Percentiles rank a stretch among this genome's conserved stretches.
These are phyloP conservation scores for Lethenteron reissneri DNA, from an alignment of 2,113 vertebrate species.

Conservation along the genomic window DNA sequence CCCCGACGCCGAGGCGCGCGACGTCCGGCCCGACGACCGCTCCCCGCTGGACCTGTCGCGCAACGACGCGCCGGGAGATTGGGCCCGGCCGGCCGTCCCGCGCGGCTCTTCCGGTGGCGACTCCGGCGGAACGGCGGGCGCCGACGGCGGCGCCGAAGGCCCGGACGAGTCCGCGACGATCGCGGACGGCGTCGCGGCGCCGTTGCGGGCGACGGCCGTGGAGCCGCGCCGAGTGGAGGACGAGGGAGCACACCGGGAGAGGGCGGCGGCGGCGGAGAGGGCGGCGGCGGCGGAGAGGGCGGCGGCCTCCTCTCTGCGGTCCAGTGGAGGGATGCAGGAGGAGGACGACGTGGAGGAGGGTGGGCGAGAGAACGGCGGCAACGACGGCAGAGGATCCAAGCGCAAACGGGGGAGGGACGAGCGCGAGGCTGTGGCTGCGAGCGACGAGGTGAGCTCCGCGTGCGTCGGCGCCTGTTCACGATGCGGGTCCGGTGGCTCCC, in stretches of 20 bases:
- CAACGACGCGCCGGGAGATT: not conserved
- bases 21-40: not conserved
- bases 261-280: not conserved
- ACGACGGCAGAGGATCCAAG: slow-evolving; percentile 8
- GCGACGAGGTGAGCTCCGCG: not conserved
- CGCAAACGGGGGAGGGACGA: slow-evolving; percentile 13
- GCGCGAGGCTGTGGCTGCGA: not conserved
- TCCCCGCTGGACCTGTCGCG: not conserved
- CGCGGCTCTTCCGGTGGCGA: slow-evolving; percentile 18
- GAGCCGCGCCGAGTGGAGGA: slow-evolving; percentile 11
- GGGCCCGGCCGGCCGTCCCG: slow-evolving; percentile 10
- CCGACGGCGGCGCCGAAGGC: slow-evolving; percentile 17
- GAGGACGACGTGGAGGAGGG: slow-evolving; percentile 10
- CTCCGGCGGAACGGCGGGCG: slow-evolving; percentile 25
- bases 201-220: slow-evolving; percentile 10
- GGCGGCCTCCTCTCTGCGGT: not conserved
- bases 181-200: slow-evolving; percentile 8
- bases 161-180: slow-evolving; percentile 14
- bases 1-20: slow-evolving; percentile 11
- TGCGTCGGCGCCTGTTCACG: not conserved
- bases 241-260: slow-evolving; percentile 4
- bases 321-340: too few relatives aligned
- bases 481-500: not conserved
- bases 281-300: not conserved
- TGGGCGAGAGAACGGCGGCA: slow-evolving; percentile 9